These are phyloP conservation scores for Sitta europaea DNA, from an alignment of 2,113 vertebrate genomes.

Conservation along the genomic window DNA sequence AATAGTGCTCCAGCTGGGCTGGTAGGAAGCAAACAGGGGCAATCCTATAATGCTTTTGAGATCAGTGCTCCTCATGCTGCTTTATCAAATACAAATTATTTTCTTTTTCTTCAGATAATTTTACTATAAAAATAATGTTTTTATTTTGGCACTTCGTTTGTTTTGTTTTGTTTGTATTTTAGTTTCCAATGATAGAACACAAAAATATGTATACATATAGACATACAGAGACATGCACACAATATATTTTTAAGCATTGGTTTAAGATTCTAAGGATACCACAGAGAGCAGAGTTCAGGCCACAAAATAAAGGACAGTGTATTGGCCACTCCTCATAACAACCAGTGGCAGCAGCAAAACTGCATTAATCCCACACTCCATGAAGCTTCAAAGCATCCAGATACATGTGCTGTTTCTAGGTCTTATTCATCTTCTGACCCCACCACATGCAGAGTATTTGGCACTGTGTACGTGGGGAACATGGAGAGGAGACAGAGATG, in stretches of 20 bases:
- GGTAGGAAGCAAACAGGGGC: not conserved
- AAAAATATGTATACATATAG: not conserved
- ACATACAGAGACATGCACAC: not conserved
- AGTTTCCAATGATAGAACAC: not conserved
- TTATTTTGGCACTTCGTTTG: not conserved
- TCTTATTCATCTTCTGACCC: not conserved
- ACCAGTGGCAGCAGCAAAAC: not conserved
- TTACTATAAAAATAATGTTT: not conserved
- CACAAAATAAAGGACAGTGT: not conserved
- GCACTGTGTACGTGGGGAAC: fast-evolving
- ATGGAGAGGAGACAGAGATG: not conserved
- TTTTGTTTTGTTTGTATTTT: not conserved
- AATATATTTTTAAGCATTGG: not conserved
- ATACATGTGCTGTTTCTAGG: not conserved
- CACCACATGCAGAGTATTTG: not conserved
- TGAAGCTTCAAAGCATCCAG: not conserved
- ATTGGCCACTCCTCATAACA: not conserved
- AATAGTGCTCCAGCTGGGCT: not conserved
- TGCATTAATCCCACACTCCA: not conserved
- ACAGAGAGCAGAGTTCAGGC: not conserved
- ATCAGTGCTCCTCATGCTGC: not conserved
- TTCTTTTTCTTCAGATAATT: not conserved
- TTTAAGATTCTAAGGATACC: not conserved
- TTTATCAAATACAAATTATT: not conserved
- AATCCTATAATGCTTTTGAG: not conserved